Evolutionary conservation across 2,888 invertebrate genomes (phyloP), one percentile per base, ranked within the genome.

Genomic region (Polydrusus tereticollis): DNA sequence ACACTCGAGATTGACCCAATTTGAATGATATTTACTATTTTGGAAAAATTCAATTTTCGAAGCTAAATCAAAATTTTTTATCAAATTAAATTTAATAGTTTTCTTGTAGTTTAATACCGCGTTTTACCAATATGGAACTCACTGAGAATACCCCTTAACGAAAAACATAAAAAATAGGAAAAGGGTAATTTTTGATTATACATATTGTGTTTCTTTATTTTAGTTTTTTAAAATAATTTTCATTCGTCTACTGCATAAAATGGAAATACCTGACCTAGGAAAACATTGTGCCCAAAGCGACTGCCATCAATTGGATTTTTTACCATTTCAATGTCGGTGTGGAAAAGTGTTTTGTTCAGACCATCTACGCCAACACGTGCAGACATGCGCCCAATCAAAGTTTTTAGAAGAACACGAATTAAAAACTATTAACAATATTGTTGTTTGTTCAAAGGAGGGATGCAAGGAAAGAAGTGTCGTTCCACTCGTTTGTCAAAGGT

Each of bases 251-350:
- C 57, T 59, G 20, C 82, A 83, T 8, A 52, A 75, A 75, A 93
- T 93, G 93, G 94, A 94, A 82, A 89, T 94, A 80, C 93, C 93
- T n/a, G 81, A 87, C 16, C 82, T 92, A n/a, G 93, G 93, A 7
- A 86, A 89, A 80, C 89, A 89, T 38, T 94, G 94, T 81, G 86
- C 88, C 16, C 82, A 88, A 26, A 80, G 86, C 60, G 83, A 86
- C 43, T 94, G 94, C 81, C 89, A 91, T 76, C 90, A 90, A 80
- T 87, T 90, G 26, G 93, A 94, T 83, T 94, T 94, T 83, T 86
- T 94, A 52, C 93, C 93, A 0, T 85, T 92, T 4, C 86, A 87
- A 64, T 94, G 94, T 80, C 85, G 87, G 78, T 94, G 94, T 81
- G 86, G 86, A 0, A 85, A 86, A 69, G 84, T 88, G 16, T 93